A percentile compares a stretch with the other conserved stretches of the same genome.
These are phyloP conservation scores for Pristionchus arcanus DNA, from an alignment of 2,888 invertebrate species.

Conservation along the genomic window DNA sequence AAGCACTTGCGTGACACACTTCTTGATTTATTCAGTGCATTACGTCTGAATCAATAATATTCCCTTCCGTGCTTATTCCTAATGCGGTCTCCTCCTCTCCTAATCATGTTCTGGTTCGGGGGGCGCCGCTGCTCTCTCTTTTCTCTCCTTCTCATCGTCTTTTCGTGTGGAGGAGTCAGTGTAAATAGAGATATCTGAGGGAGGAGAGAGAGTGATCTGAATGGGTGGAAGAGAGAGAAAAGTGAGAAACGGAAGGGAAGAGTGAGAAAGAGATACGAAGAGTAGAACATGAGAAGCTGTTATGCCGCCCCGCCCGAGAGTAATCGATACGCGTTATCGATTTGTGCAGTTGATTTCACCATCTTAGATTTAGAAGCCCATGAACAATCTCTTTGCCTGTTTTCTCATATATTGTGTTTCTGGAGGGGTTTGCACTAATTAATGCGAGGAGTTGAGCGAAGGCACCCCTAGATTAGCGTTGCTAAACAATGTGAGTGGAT, in stretches of 20 bases:
- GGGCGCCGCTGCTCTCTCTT: not conserved
- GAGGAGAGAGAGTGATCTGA: constrained; percentile 31
- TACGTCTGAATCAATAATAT: not conserved
- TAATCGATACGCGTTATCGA: constrained; percentile 27
- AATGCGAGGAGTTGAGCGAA: no score
- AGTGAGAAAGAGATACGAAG: not conserved
- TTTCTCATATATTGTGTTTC: not conserved
- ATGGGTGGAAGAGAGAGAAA: constrained; percentile 23
- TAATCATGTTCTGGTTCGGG: constrained; percentile 41
- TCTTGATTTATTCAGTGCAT: no score
- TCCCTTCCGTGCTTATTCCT: not conserved
- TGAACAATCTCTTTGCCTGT: no score
- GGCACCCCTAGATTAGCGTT: no score
- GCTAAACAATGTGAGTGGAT: no score
- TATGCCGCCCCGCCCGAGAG: not conserved
- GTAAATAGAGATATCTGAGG: constrained; percentile 53
- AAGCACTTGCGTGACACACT: no score
- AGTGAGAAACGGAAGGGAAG: constrained; percentile 34
- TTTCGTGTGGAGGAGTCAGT: constrained; percentile 48
- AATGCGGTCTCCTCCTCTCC: not conserved
- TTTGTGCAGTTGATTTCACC: not conserved
- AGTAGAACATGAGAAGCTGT: constrained; percentile 27
- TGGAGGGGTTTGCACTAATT: no score
- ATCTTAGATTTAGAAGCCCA: not conserved
- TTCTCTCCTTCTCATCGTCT: constrained; percentile 21